Evolutionary conservation across 2,113 vertebrate species (phyloP), one percentile per base, ranked within the genome.

Genomic region (Ploceus nigricollis): DNA sequence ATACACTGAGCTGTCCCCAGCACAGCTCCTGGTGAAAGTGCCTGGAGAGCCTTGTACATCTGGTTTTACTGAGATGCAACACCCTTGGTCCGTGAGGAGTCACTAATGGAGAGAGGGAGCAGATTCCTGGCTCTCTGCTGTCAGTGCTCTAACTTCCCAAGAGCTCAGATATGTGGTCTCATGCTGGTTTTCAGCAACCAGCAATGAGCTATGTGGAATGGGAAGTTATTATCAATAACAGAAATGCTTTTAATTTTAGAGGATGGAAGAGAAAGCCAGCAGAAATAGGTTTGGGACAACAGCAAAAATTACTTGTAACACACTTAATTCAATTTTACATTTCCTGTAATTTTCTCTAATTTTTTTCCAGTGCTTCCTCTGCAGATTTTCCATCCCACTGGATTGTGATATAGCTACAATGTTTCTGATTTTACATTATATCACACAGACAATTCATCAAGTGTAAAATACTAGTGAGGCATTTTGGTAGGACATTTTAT

Each of bases 401-500:
- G 72, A 83, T 54, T 76, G 40, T 77, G 76, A 87, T 89, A 50
- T 73, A 61, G 80, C 82, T 92, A 91, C 85, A 77, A 81, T 80
- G 68, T 70, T 89, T 95, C 83, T 91, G 91, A 92, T 91, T 86
- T 86, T 89, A 45, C 47, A 80, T 77, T 95, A 83, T 87, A 92
- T 89, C 91, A 80, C 51, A 77, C 50, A 90, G 76, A 95, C 90
- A 93, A 72, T 95, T 91, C 89, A 92, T 96, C 77, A 95, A 96
- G 69, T 65, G 39, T 78, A 92, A 92, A 94, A 86, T 89, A 88
- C 31, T 64, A 86, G 53, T 82, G 57, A 76, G 66, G 47, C 58
- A 83, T 89, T 91, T 94, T 81, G 60, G 42, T 83, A 96, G 68
- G 91, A 95, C 64, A 81, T 87, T 92, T 92, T 70, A 77, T 54